These are phyloP conservation scores for Oscheius onirici DNA, from an alignment of 2,888 invertebrate genomes.

Conservation along the genomic window DNA sequence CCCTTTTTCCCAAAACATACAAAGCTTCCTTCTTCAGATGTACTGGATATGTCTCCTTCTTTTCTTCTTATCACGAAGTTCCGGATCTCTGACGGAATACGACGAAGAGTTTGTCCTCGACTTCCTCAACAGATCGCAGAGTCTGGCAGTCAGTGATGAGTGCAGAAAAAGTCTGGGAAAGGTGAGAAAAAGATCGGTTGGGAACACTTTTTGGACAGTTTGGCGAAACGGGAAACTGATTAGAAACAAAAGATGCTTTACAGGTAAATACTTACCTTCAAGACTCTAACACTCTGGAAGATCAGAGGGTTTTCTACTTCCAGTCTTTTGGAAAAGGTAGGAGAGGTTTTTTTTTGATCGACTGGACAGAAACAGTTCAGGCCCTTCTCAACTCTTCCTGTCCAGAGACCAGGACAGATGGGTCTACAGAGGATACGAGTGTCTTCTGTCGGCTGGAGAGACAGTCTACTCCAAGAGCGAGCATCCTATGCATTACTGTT, in stretches of 20 bases:
- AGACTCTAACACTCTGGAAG: slow-evolving; percentile 62
- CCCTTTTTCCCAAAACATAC: neutral
- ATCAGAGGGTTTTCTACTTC: slow-evolving; percentile 64
- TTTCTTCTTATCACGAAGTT: slow-evolving; percentile 38
- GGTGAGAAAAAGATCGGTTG: slow-evolving; percentile 38
- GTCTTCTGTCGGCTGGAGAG: slow-evolving; percentile 69
- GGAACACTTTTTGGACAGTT: neutral
- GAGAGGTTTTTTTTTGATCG: too few species aligned
- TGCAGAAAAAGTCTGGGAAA: slow-evolving; percentile 56
- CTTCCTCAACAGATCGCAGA: slow-evolving; percentile 46
- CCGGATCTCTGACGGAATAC: slow-evolving; percentile 43
- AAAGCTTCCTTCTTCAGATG: slow-evolving; percentile 17
- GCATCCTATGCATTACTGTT: slow-evolving; percentile 70
- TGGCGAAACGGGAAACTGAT: neutral
- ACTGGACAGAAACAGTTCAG: slow-evolving; percentile 22
- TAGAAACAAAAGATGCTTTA: neutral
- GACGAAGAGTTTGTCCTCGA: slow-evolving; percentile 46
- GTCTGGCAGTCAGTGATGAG: slow-evolving; percentile 47
- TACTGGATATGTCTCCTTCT: slow-evolving; percentile 31
- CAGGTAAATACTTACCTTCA: slow-evolving; percentile 61
- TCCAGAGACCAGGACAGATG: slow-evolving; percentile 68
- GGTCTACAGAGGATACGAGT: slow-evolving; percentile 66
- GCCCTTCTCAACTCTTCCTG: slow-evolving; percentile 53
- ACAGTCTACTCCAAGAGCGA: slow-evolving; percentile 68
- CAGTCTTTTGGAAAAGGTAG: slow-evolving; percentile 64